Conservation (phyloP, 2,888 invertebrate species). For the Erpobdella octoculata region DNA sequence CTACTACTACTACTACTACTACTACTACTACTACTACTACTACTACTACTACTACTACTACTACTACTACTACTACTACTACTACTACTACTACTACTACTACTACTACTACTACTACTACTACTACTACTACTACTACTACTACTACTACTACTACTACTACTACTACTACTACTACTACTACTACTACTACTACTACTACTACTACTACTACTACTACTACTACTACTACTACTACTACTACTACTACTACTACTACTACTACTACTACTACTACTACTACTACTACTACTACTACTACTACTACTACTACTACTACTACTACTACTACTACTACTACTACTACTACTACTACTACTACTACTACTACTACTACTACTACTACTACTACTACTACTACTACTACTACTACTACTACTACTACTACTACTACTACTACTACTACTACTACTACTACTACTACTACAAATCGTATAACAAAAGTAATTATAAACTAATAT, state of each 20-base stretch:
- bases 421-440: neutral
- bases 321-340: constrained; percentile 5
- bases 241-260: neutral
- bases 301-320: constrained; percentile 5
- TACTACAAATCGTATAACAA: no score
- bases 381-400: constrained; percentile 5
- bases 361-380: constrained; percentile 5
- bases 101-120: neutral
- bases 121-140: neutral
- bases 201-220: neutral
- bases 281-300: neutral
- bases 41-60: constrained; percentile 5
- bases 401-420: constrained; percentile 5
- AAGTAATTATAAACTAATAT: no score
- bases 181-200: constrained; percentile 2
- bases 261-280: constrained; percentile 5
- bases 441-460: constrained; percentile 5
- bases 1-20: no score
- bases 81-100: constrained; percentile 2
- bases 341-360: constrained; percentile 5
- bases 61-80: neutral
- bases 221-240: constrained; percentile 5
- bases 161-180: neutral
- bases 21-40: no score
- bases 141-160: neutral